These are phyloP conservation scores for Calidris pygmaea DNA, from an alignment of 2,113 vertebrate genomes.

Conservation along the genomic window DNA sequence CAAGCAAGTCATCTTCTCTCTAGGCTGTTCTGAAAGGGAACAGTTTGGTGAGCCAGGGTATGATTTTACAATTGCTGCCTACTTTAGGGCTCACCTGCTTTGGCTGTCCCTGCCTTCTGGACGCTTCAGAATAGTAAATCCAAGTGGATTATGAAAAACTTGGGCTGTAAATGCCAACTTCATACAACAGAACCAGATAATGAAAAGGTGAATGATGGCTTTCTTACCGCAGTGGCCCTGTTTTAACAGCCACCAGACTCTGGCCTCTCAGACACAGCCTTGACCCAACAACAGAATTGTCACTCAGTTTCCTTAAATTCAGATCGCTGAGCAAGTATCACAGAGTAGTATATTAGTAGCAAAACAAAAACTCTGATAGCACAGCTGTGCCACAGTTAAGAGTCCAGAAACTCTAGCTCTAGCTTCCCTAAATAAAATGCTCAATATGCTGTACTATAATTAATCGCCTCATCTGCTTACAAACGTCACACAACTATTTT, in stretches of 20 bases:
- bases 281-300: not conserved
- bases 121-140: not conserved
- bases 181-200: fast-evolving
- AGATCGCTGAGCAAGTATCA: not conserved
- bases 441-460: not conserved
- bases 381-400: not conserved
- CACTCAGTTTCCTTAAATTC: not conserved
- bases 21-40: not conserved
- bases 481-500: not conserved
- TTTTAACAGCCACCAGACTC: not conserved
- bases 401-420: not conserved
- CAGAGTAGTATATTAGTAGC: not conserved
- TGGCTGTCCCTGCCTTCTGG: not conserved
- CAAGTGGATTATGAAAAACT: not conserved
- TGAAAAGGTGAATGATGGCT: not conserved
- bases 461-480: not conserved
- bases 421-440: not conserved
- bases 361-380: not conserved
- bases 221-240: fast-evolving
- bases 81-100: not conserved
- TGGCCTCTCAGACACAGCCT: not conserved
- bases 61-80: not conserved
- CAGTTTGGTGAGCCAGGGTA: not conserved
- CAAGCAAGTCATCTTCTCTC: not conserved
- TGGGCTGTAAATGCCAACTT: not conserved